Evolutionary conservation across 2,113 vertebrate species (phyloP).

Genomic region (Turnix velox): DNA sequence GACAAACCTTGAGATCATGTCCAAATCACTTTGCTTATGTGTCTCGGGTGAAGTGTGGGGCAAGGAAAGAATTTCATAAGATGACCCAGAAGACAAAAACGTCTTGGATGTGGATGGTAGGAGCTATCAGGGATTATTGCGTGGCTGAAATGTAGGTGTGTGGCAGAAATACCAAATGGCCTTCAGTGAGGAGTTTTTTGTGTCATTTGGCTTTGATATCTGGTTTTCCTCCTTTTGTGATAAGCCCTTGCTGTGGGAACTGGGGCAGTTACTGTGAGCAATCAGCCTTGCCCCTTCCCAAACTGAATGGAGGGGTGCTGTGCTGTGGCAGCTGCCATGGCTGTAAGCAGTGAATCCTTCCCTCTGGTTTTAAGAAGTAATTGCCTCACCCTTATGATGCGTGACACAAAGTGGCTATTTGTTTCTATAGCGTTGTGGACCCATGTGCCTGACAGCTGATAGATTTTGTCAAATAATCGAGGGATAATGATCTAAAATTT

Average conservation of each 20-base stretch:
- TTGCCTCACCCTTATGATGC: neutral
- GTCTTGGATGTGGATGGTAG: neutral
- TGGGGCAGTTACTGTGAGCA: neutral
- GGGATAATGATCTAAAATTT: neutral
- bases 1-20: neutral
- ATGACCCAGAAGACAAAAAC: neutral
- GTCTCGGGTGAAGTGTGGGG: neutral
- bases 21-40: neutral
- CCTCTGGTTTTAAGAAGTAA: neutral
- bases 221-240: neutral
- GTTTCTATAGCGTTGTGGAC: neutral
- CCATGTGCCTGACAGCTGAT: neutral
- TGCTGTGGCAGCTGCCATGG: rapidly evolving
- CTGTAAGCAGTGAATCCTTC: neutral
- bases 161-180: neutral
- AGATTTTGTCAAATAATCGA: neutral
- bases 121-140: neutral
- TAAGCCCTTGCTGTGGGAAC: neutral
- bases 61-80: neutral
- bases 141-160: neutral
- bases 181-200: neutral
- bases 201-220: neutral
- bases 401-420: neutral
- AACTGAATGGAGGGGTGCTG: neutral
- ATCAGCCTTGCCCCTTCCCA: neutral